Conservation (phyloP, 2,888 invertebrate genomes). For the Erebia ligea region DNA sequence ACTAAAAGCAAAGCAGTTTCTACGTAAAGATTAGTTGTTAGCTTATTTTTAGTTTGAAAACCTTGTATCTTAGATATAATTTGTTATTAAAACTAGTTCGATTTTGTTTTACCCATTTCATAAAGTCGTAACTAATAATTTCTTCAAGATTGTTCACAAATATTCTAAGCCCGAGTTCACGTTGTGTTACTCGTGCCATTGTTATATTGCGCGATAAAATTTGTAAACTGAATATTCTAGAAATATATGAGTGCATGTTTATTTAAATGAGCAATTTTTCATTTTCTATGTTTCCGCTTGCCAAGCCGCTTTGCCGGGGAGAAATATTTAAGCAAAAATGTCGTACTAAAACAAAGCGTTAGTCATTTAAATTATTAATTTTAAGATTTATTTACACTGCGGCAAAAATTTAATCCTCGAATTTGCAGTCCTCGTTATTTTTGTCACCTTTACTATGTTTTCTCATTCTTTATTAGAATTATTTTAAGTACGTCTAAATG, state of each 20-base stretch:
- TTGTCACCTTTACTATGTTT: too few species aligned
- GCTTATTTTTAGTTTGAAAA: too few species aligned
- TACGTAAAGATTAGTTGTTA: too few species aligned
- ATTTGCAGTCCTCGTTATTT: neutral
- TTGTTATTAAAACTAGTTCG: too few species aligned
- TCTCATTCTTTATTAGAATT: too few species aligned
- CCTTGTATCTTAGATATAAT: too few species aligned
- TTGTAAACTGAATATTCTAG: conserved; percentile 27
- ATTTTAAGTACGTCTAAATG: too few species aligned
- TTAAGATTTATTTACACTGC: neutral
- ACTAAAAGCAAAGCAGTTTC: too few species aligned
- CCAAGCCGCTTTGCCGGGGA: conserved; percentile 21
- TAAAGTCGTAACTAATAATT: too few species aligned
- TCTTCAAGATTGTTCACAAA: too few species aligned
- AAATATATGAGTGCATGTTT: conserved; percentile 32
- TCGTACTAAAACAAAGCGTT: conserved; percentile 11
- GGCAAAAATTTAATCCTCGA: neutral
- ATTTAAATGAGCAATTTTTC: conserved; percentile 38
- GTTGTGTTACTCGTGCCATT: neutral
- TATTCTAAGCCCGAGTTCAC: neutral
- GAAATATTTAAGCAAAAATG: conserved; percentile 24
- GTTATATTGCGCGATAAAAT: conserved; percentile 26
- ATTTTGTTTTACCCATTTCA: too few species aligned
- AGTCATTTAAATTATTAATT: conserved; percentile 2
- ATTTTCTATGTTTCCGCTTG: conserved; percentile 34